Percentiles rank a stretch among this genome's conserved stretches.
Evolutionary conservation across 2,797 vertebrate species (phyloP).

Genomic region (Sebastes ruberrimus): DNA sequence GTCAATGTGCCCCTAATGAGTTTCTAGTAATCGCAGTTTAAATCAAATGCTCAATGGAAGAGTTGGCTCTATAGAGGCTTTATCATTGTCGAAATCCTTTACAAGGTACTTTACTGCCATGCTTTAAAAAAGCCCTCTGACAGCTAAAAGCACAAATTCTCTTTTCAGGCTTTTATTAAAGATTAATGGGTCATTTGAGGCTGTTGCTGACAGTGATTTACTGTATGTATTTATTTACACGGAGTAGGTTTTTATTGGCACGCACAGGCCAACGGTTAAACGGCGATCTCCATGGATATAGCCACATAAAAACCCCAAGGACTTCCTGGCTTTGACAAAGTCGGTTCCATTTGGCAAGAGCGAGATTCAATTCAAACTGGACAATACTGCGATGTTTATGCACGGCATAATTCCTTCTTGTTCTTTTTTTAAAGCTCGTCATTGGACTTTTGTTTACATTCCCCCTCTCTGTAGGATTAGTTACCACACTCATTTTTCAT

Average conservation of each 20-base stretch:
- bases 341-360: slow-evolving; percentile 52
- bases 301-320: slow-evolving; percentile 45
- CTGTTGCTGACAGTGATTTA: slow-evolving; percentile 63
- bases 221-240: slow-evolving; percentile 64
- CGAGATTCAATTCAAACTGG: slow-evolving; percentile 33
- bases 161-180: slow-evolving; percentile 50
- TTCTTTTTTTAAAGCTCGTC: slow-evolving; percentile 28
- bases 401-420: slow-evolving; percentile 25
- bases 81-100: slow-evolving; percentile 23
- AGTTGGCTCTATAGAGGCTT: slow-evolving; percentile 9
- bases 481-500: slow-evolving; percentile 59
- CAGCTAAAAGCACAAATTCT: slow-evolving; percentile 33
- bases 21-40: slow-evolving; percentile 38
- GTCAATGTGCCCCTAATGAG: slow-evolving; percentile 38
- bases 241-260: slow-evolving; percentile 59
- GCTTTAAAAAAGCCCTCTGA: slow-evolving; percentile 34
- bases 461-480: slow-evolving; percentile 44
- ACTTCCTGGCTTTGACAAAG: slow-evolving; percentile 54
- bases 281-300: slow-evolving; percentile 45
- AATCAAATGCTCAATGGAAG: slow-evolving; percentile 21
- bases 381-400: slow-evolving; percentile 45
- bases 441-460: slow-evolving; percentile 54
- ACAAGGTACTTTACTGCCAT: slow-evolving; percentile 39
- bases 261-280: slow-evolving; percentile 46
- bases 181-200: slow-evolving; percentile 58